Base-by-base conservation (phyloP, 2,888 invertebrate species). In the Hirtodrosophila histrioides region DNA sequence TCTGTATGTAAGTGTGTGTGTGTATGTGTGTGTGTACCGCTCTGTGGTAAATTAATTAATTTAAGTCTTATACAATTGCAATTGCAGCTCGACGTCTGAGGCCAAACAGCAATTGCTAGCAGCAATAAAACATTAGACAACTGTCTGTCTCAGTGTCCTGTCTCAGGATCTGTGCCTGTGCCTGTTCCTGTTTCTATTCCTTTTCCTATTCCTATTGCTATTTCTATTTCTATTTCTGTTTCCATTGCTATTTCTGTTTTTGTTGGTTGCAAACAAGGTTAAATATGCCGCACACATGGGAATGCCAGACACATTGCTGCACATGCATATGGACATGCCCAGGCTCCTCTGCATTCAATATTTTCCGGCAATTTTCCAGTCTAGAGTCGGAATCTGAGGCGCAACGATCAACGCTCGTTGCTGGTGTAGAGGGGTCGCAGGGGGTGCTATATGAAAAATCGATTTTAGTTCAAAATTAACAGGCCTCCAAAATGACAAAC, bases 381-480 rank as follows among this genome's bases (percentile, higher is more conserved):
- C 60, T 54, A 53, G 69, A 68, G 78, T 62, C 60, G 50, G 53
- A 69, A 61, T 54, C 57, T 49, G 41, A 60, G 53, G 65, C 41
- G 31, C 37, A 57, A 57, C 58, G 78, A 65, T 63, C 78, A 73
- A 41, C 64, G 70, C 51, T 58, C n/a, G 2, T 17, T 17, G 51
- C 43, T 37, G 10, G 51, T 9, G 39, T 27, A 11, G 45, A 17
- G 55, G 11, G 24, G 35, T 17, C 17, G 11, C 24, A 17, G 10
- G 27, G 33, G 39, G 31, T 9, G 17, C 17, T 41, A 64, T 61
- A 61, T 83, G 75, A 72, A 78, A 88, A 85, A 85, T 85, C 84
- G 84, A 85, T 85, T 88, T 80, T 80, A 73, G 86, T 86, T 80
- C 75, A 84, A 85, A 88, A 85, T 88, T 88, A 85, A 85, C 88